Evolutionary conservation across 1,140 invertebrate species (phyloP).

Genomic region (Drosophila tropicalis): DNA sequence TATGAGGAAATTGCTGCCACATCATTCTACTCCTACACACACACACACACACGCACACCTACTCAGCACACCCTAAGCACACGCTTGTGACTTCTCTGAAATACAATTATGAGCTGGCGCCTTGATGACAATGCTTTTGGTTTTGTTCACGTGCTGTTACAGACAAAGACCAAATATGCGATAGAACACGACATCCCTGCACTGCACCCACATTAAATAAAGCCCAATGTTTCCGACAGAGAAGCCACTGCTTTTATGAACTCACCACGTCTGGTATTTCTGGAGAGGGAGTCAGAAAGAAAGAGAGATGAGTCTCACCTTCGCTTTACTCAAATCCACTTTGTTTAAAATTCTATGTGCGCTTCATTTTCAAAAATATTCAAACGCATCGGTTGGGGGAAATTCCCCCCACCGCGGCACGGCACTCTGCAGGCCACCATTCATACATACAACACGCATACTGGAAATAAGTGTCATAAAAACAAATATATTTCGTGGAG

Average conservation of each 20-base stretch:
- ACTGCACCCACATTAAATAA: constrained; percentile 38
- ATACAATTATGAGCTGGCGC: constrained; percentile 42
- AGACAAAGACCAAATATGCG: constrained; percentile 33
- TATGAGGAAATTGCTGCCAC: constrained; percentile 4
- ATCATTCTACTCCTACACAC: neutral
- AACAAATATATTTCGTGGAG: constrained; percentile 25
- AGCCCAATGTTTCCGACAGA: constrained; percentile 11
- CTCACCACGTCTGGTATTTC: constrained; percentile 13
- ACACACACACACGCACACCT: neutral
- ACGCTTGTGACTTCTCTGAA: constrained; percentile 13
- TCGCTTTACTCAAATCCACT: constrained; percentile 22
- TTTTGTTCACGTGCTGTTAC: constrained; percentile 34
- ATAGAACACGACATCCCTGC: constrained; percentile 22
- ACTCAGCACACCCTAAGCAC: neutral
- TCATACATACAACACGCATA: constrained; percentile 3
- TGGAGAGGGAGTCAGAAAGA: neutral
- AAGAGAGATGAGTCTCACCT: constrained; percentile 1
- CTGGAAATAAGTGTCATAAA: constrained; percentile 30
- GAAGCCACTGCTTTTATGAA: constrained; percentile 19
- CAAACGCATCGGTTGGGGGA: constrained; percentile 40
- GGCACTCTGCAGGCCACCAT: neutral
- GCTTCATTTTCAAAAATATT: constrained; percentile 62
- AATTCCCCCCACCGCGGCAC: too few relatives aligned
- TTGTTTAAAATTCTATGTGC: constrained; percentile 47
- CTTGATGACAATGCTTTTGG: constrained; percentile 21